Conservation (phyloP, 1,140 invertebrate genomes). For the Leptonema lineaticorne region DNA sequence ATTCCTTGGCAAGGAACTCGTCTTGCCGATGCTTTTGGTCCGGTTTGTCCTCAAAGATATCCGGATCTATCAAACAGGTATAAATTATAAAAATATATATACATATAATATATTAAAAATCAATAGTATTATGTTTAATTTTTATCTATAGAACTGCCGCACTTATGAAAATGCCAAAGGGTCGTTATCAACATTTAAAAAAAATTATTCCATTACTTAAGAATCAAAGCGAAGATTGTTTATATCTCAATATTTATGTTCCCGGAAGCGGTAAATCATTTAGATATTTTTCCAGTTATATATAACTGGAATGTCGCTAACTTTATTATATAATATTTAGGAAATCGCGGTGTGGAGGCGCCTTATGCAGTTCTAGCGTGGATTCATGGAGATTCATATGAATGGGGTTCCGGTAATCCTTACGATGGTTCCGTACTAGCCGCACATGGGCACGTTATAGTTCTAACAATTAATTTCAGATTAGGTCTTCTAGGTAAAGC, state of each 20-base stretch:
- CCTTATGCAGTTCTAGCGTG: slow-evolving; percentile 78
- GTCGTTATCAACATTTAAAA: slow-evolving; percentile 61
- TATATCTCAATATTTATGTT: slow-evolving; percentile 80
- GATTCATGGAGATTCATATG: slow-evolving; percentile 79
- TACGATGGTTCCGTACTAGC: slow-evolving; percentile 80
- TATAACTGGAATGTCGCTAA: background rate
- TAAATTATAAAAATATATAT: background rate
- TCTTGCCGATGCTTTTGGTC: slow-evolving; percentile 64
- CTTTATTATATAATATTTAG: slow-evolving; percentile 49
- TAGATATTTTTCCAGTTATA: background rate
- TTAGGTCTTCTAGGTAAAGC: slow-evolving; percentile 76
- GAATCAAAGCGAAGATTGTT: slow-evolving; percentile 80
- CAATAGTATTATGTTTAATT: background rate
- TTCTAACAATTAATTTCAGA: slow-evolving; percentile 82
- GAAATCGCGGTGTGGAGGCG: slow-evolving; percentile 72
- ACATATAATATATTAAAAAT: no score
- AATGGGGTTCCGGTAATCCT: slow-evolving; percentile 76
- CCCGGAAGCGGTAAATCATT: slow-evolving; percentile 65
- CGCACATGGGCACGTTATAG: slow-evolving; percentile 78
- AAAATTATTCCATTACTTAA: slow-evolving; percentile 62
- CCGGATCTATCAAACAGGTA: slow-evolving; percentile 25
- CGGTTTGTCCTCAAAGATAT: slow-evolving; percentile 68
- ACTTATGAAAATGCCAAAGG: slow-evolving; percentile 62
- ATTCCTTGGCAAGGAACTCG: slow-evolving; percentile 69
- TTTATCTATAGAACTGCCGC: slow-evolving; percentile 54